Conservation (phyloP, 2,113 vertebrate species). For the Catharus bicknelli region DNA sequence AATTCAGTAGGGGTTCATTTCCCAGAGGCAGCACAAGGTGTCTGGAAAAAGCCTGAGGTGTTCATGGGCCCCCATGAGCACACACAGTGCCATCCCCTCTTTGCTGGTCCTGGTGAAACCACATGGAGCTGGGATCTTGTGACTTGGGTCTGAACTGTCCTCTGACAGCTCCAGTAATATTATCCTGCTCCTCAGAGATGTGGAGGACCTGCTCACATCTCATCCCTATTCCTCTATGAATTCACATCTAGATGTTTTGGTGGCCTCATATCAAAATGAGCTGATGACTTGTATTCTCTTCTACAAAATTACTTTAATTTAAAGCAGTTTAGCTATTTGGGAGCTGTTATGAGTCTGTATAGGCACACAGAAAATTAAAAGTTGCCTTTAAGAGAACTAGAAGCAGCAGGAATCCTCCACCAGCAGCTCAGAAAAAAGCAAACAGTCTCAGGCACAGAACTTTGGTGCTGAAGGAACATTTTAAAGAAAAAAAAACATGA, state of each 20-base stretch:
- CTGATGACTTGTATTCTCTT: neutral
- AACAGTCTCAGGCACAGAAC: neutral
- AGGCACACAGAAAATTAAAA: neutral
- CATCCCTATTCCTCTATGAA: neutral
- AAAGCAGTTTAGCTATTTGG: neutral
- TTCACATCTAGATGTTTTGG: neutral
- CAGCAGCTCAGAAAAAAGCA: neutral
- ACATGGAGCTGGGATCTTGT: neutral
- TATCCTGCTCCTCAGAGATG: neutral
- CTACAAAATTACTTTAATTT: neutral
- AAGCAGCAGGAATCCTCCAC: neutral
- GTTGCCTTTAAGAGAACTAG: neutral
- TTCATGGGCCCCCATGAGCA: neutral
- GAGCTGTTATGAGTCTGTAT: neutral
- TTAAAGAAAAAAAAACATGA: neutral
- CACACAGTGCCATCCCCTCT: neutral
- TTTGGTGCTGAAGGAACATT: neutral
- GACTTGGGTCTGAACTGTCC: neutral
- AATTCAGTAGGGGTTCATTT: neutral
- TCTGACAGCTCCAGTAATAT: neutral
- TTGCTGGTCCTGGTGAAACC: neutral
- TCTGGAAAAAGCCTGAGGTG: neutral
- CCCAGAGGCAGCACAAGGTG: neutral
- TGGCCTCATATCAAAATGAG: neutral
- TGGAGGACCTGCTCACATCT: neutral